Evolutionary conservation across 2,888 invertebrate genomes (phyloP).

Genomic region (Spodoptera exigua): DNA sequence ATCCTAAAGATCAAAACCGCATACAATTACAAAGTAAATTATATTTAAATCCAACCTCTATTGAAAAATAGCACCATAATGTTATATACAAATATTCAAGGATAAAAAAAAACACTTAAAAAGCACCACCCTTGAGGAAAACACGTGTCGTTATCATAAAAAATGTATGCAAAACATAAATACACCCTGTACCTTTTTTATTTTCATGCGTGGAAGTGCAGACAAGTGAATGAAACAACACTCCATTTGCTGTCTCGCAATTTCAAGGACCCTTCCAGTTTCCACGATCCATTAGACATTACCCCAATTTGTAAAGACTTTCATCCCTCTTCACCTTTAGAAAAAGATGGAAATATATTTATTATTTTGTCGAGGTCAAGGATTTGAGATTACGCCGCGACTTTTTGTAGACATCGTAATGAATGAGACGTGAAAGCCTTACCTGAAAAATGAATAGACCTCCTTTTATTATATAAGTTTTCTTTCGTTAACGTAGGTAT

Average conservation of each 20-base stretch:
- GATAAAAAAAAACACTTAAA: constrained; percentile 12
- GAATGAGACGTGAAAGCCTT: constrained; percentile 56
- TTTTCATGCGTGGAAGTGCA: constrained; percentile 65
- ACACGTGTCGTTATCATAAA: constrained; percentile 7
- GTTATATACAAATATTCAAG: too few species aligned
- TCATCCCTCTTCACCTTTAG: constrained; percentile 56
- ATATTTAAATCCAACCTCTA: too few species aligned
- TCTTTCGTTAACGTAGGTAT: constrained; percentile 43
- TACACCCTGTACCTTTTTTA: constrained; percentile 48
- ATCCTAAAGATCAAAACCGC: too few species aligned
- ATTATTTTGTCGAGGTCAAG: constrained; percentile 66
- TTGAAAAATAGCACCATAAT: too few species aligned
- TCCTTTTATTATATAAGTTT: constrained; percentile 52
- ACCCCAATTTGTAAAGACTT: constrained; percentile 72
- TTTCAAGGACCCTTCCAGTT: constrained; percentile 64
- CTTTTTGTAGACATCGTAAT: constrained; percentile 60
- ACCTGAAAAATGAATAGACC: constrained; percentile 53
- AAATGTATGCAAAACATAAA: constrained; percentile 4
- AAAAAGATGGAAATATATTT: constrained; percentile 67
- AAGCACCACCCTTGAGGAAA: not conserved
- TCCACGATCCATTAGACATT: constrained; percentile 76
- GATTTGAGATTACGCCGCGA: constrained; percentile 57
- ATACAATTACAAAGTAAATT: too few species aligned
- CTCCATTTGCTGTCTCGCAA: constrained; percentile 58
- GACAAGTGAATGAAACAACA: constrained; percentile 70